phyloP scores from a whole-genome alignment of 2,888 invertebrate genomes.

The Strigamia crassipes region DNA sequence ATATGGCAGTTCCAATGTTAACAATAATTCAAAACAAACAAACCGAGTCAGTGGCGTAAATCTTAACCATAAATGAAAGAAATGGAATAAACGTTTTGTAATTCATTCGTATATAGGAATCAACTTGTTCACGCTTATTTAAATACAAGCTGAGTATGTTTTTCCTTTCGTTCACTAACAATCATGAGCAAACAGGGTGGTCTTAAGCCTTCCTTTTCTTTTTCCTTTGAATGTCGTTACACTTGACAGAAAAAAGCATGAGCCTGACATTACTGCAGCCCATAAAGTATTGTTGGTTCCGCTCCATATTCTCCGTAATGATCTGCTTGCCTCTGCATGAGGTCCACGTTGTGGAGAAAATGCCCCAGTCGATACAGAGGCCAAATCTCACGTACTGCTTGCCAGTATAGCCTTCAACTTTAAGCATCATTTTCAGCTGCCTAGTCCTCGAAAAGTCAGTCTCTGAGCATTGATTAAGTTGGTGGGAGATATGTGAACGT shows the following conservation, averaged over 20 bases:
- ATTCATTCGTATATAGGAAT: not conserved
- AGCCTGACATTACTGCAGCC: conserved; percentile 10
- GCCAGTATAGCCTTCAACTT: not conserved
- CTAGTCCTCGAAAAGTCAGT: conserved; percentile 10
- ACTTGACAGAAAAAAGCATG: conserved; percentile 10
- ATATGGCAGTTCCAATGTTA: not conserved
- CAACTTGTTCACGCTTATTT: conserved; percentile 10
- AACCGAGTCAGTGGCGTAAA: no score
- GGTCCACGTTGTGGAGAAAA: conserved; percentile 10
- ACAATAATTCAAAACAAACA: no score
- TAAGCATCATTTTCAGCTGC: conserved; percentile 10
- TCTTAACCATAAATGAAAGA: no score
- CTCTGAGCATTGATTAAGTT: conserved; percentile 10
- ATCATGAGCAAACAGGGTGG: not conserved
- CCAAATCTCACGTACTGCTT: conserved; percentile 4
- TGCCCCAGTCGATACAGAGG: conserved; percentile 10
- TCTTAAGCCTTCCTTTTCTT: conserved; percentile 4
- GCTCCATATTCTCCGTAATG: conserved; percentile 10
- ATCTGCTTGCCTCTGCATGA: conserved; percentile 10
- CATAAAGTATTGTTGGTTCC: conserved; percentile 10
- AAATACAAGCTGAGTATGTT: not conserved
- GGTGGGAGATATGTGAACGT: conserved; percentile 10
- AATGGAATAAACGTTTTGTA: no score
- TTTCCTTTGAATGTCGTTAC: conserved; percentile 10
- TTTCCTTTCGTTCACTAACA: not conserved